Conservation (phyloP, 1,140 invertebrate species). For the Drosophila varians region DNA sequence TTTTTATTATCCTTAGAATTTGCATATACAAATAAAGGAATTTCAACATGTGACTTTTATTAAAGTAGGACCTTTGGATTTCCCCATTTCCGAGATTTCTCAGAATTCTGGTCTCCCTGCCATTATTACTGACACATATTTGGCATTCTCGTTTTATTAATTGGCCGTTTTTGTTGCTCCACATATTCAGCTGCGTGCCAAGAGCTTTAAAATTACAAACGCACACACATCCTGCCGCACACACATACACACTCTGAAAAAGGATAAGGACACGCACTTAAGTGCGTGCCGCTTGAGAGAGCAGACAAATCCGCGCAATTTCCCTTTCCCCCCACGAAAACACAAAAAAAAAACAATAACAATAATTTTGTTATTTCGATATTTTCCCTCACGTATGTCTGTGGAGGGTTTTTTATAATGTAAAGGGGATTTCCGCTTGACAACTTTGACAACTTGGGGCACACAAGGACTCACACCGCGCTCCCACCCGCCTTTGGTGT, state of each 20-base stretch:
- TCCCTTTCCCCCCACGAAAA: constrained; percentile 20
- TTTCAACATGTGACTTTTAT: background rate
- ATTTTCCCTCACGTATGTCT: constrained; percentile 61
- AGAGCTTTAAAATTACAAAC: constrained; percentile 47
- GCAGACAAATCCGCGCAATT: constrained; percentile 70
- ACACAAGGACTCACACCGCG: constrained; percentile 21
- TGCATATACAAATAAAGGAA: background rate
- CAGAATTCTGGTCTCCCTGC: constrained; percentile 16
- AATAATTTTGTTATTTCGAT: constrained; percentile 83
- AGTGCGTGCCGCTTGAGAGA: constrained; percentile 62
- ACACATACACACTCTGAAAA: constrained; percentile 5
- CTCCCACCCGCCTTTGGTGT: constrained; percentile 22
- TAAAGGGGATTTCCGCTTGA: constrained; percentile 79
- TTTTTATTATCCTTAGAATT: background rate
- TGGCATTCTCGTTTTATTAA: constrained; percentile 57
- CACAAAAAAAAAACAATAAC: constrained; percentile 67
- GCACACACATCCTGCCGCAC: constrained; percentile 17
- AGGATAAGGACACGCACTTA: constrained; percentile 49
- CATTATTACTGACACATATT: constrained; percentile 58
- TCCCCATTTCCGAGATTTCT: background rate
- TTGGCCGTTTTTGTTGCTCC: constrained; percentile 40
- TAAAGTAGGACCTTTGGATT: background rate
- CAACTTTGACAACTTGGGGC: constrained; percentile 76
- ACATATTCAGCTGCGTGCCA: constrained; percentile 18
- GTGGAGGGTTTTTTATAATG: constrained; percentile 65